Conservation (phyloP, 2,797 vertebrate genomes). For the Loriculus beryllinus region DNA sequence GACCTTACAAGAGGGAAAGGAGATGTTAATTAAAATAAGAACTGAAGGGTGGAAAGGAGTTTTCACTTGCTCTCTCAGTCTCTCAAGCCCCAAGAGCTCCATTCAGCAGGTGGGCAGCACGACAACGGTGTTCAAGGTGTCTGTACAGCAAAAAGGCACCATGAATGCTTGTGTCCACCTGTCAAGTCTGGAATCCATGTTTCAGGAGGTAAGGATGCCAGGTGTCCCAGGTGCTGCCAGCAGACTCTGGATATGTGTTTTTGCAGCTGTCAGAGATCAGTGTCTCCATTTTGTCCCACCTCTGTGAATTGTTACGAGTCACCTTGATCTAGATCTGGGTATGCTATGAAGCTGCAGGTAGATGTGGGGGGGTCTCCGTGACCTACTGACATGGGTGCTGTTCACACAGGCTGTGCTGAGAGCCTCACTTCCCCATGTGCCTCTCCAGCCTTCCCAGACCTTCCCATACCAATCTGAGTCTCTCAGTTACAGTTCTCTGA, state of each 20-base stretch:
- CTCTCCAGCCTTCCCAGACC: background rate
- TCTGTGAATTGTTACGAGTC: background rate
- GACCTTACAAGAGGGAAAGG: background rate
- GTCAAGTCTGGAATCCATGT: background rate
- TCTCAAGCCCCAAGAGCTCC: background rate
- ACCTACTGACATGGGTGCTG: accelerated
- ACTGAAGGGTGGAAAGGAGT: background rate
- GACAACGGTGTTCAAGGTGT: background rate
- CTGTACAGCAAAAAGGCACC: background rate
- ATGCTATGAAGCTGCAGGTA: background rate
- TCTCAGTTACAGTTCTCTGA: background rate
- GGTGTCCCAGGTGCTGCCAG: accelerated
- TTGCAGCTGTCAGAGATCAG: background rate
- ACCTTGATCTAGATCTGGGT: background rate
- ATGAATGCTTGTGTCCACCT: background rate
- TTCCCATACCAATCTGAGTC: background rate
- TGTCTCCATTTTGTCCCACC: background rate
- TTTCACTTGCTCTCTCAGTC: background rate
- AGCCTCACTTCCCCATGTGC: background rate
- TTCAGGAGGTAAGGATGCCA: background rate
- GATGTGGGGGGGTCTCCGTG: accelerated
- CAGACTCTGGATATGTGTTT: background rate
- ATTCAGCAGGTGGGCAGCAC: background rate
- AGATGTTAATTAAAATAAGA: background rate
- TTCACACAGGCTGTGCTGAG: background rate